Evolutionary conservation across 2,113 vertebrate genomes (phyloP).

Genomic region (Pycnonotus jocosus): DNA sequence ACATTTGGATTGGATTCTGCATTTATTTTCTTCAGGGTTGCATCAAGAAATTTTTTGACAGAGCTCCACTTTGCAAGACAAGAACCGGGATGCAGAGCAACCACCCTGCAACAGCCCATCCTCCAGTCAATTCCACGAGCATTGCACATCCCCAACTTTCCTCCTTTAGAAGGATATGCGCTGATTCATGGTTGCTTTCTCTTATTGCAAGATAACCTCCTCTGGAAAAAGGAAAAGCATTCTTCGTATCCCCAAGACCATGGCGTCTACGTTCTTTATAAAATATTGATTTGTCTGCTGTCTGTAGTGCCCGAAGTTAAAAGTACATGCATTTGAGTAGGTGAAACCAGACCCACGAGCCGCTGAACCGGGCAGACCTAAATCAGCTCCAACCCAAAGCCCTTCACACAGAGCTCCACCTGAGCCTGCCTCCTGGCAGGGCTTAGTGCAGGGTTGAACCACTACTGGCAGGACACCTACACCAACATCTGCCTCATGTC

Average conservation of each 20-base stretch:
- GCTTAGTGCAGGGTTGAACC: fast-evolving
- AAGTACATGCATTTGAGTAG: neutral
- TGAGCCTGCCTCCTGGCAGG: neutral
- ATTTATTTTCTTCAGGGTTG: neutral
- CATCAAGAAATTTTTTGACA: neutral
- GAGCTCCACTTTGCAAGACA: neutral
- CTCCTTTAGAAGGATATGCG: fast-evolving
- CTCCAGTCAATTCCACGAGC: neutral
- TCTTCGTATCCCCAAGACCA: neutral
- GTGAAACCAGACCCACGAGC: neutral
- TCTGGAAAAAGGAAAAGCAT: neutral
- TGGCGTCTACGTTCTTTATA: neutral
- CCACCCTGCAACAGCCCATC: fast-evolving
- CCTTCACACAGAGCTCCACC: neutral
- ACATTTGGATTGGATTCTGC: neutral
- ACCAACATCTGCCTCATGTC: constrained; percentile 18
- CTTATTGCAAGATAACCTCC: neutral
- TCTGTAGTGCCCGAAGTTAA: neutral
- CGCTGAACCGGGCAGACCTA: neutral
- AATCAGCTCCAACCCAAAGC: neutral
- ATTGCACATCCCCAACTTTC: fast-evolving
- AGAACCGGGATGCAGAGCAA: neutral
- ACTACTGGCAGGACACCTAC: neutral
- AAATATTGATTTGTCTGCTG: neutral
- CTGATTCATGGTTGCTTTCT: neutral